Conservation (phyloP, 1,140 invertebrate genomes). For the Euschistus heros region DNA sequence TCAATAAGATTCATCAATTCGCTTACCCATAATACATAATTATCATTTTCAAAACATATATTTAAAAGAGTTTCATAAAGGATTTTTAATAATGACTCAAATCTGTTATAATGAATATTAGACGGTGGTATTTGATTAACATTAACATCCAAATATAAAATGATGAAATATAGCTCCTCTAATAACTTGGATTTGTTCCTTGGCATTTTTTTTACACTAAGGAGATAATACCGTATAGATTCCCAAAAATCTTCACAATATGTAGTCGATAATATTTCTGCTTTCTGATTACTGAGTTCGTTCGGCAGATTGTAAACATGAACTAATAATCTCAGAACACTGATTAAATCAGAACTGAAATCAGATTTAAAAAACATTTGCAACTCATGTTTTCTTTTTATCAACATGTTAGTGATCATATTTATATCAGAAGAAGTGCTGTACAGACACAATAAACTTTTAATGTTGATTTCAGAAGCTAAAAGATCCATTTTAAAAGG, state of each 20-base stretch:
- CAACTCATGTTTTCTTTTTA: too few relatives aligned
- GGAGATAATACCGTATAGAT: neutral
- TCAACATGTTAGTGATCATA: too few relatives aligned
- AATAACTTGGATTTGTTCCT: neutral
- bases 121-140: neutral
- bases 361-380: too few relatives aligned
- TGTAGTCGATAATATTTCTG: neutral
- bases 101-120: neutral
- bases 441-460: too few relatives aligned
- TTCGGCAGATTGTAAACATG: neutral
- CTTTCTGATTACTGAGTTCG: neutral
- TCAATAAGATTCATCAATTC: neutral
- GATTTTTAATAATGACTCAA: neutral
- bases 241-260: neutral
- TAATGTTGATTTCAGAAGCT: too few relatives aligned
- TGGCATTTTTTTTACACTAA: neutral
- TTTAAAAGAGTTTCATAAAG: neutral
- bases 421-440: too few relatives aligned
- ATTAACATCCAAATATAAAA: neutral
- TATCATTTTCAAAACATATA: neutral
- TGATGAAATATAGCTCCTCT: neutral
- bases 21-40: neutral
- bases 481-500: too few relatives aligned
- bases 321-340: neutral
- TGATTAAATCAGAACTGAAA: neutral